Percentiles rank a stretch among this genome's conserved stretches.
Evolutionary conservation across 2,113 vertebrate genomes (phyloP).

Genomic region (Argyrosomus japonicus): DNA sequence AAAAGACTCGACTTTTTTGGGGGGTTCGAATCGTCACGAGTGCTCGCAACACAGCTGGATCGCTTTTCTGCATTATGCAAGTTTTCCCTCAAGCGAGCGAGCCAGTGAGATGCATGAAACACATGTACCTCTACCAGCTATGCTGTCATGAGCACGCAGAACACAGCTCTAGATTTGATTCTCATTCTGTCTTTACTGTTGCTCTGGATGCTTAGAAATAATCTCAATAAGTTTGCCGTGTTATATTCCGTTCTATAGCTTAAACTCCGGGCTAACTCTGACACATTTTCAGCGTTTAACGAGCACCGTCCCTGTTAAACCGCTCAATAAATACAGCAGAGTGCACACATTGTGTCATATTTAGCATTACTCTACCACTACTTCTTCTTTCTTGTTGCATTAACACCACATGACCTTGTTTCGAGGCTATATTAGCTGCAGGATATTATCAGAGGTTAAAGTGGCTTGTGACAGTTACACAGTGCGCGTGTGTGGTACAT

Average conservation of each 20-base stretch:
- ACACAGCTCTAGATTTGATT: slow-evolving; percentile 6
- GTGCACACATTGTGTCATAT: no score
- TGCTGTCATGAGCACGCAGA: background rate
- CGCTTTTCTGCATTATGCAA: slow-evolving; percentile 56
- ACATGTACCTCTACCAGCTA: background rate
- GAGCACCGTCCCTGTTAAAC: background rate
- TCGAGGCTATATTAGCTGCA: no score
- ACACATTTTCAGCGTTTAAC: no score
- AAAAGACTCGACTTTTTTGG: slow-evolving; percentile 53
- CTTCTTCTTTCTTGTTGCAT: background rate
- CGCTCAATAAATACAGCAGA: background rate
- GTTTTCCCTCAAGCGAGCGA: slow-evolving; percentile 20
- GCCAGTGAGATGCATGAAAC: slow-evolving; percentile 39
- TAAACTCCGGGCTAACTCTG: no score
- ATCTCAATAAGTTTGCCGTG: background rate
- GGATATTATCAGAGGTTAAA: slow-evolving; percentile 1
- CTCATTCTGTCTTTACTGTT: background rate
- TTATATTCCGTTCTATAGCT: no score
- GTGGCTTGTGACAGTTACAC: background rate
- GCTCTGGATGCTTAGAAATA: background rate
- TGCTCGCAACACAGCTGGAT: slow-evolving; percentile 56
- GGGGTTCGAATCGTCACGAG: slow-evolving; percentile 63
- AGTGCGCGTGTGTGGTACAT: no score
- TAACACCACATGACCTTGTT: background rate
- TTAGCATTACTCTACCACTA: background rate